Percentiles rank a stretch among this genome's conserved stretches.
Conservation (phyloP, 2,797 vertebrate genomes). For the Muscicapa comitata region DNA sequence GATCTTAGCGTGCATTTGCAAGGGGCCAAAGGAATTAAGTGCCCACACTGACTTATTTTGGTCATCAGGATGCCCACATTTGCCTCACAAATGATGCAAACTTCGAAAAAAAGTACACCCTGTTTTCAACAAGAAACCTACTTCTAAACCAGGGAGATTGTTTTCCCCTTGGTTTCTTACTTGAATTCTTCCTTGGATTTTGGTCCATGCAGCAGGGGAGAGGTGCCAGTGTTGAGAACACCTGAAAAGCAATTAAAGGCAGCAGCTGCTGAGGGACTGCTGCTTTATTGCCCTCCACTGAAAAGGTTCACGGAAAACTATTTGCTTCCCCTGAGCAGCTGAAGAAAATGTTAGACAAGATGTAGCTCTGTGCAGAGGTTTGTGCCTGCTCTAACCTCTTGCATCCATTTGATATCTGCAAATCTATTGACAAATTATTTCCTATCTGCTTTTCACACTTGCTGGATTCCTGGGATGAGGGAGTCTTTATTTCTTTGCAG, state of each 20-base stretch:
- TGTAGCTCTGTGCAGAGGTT: neutral
- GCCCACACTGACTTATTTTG: neutral
- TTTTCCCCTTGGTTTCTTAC: neutral
- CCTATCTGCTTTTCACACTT: constrained; percentile 35
- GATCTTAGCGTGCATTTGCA: neutral
- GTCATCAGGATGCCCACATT: neutral
- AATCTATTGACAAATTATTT: constrained; percentile 52
- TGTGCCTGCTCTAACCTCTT: neutral
- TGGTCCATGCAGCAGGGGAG: neutral
- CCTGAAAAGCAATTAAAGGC: constrained; percentile 29
- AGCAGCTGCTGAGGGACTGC: constrained; percentile 22
- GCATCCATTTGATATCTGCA: constrained; percentile 28
- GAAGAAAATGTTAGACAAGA: constrained; percentile 28
- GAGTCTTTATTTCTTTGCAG: constrained; percentile 28
- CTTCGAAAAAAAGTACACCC: neutral
- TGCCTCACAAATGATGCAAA: neutral
- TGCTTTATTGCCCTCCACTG: constrained; percentile 46
- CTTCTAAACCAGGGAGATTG: neutral
- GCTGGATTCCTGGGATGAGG: constrained; percentile 27
- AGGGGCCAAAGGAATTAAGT: neutral
- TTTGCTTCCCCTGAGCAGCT: constrained; percentile 41
- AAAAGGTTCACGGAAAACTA: constrained; percentile 48
- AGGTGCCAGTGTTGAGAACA: neutral
- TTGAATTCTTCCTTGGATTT: neutral
- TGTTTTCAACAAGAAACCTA: neutral